phyloP scores from a whole-genome alignment of 2,797 vertebrate species.

The Arctocebus calabarensis region DNA sequence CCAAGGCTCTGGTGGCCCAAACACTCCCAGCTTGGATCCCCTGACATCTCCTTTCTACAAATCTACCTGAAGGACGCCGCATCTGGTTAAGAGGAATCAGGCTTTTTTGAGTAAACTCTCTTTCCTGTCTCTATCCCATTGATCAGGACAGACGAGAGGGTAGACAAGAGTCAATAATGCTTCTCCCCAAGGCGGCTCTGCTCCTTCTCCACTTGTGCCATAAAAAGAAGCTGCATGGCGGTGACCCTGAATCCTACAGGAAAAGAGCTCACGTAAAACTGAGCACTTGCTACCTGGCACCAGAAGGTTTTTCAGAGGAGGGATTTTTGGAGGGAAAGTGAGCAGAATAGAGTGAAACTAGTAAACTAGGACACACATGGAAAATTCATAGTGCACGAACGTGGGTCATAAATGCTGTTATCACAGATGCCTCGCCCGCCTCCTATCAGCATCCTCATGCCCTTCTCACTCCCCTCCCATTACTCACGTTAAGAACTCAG shows the following conservation, averaged over 20 bases:
- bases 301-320: not conserved
- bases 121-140: not conserved
- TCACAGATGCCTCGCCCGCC: not conserved
- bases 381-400: slow-evolving; percentile 15
- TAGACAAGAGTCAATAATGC: slow-evolving; percentile 23
- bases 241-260: slow-evolving; percentile 14
- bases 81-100: not conserved
- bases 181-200: not conserved
- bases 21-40: not conserved
- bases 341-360: not conserved
- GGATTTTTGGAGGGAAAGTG: slow-evolving; percentile 1
- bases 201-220: not conserved
- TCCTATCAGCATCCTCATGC: not conserved
- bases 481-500: slow-evolving; percentile 3
- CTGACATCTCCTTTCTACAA: not conserved
- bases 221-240: not conserved
- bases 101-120: not conserved
- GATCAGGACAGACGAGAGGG: not conserved
- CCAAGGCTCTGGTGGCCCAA: not conserved
- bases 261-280: not conserved
- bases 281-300: not conserved
- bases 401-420: not conserved
- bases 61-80: not conserved
- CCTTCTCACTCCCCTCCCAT: not conserved
- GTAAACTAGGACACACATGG: not conserved